Evolutionary conservation across 2,888 invertebrate genomes (phyloP).

Genomic region (Dastarcus helophoroides): DNA sequence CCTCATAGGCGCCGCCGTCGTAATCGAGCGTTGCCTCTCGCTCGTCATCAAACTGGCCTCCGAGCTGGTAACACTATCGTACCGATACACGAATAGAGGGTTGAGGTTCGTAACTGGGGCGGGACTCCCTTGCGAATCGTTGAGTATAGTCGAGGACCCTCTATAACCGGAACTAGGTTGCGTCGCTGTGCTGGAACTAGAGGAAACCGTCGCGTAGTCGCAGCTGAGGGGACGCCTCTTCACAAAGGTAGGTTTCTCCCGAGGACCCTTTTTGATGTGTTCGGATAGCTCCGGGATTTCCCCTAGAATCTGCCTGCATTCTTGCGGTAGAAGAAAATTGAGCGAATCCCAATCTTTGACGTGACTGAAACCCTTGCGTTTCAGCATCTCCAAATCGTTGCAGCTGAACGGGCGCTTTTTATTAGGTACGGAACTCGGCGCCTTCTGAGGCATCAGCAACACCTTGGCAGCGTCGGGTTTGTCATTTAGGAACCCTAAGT

Average conservation of each 20-base stretch:
- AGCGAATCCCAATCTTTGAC: slow-evolving; percentile 91
- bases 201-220: slow-evolving; percentile 47
- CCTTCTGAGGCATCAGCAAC: slow-evolving; percentile 57
- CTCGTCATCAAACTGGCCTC: slow-evolving; percentile 56
- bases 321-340: slow-evolving; percentile 74
- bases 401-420: slow-evolving; percentile 62
- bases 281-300: slow-evolving; percentile 69
- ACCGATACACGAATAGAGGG: slow-evolving; percentile 71
- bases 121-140: slow-evolving; percentile 62
- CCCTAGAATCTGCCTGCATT: slow-evolving; percentile 66
- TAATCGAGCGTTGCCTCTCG: slow-evolving; percentile 38
- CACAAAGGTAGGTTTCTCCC: slow-evolving; percentile 37
- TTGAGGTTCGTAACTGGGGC: slow-evolving; percentile 49
- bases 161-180: slow-evolving; percentile 80
- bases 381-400: slow-evolving; percentile 70
- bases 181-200: slow-evolving; percentile 60
- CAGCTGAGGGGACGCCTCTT: slow-evolving; percentile 47
- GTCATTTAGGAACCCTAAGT: slow-evolving; percentile 65
- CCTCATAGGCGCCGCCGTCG: slow-evolving; percentile 44
- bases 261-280: slow-evolving; percentile 39
- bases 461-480: slow-evolving; percentile 47
- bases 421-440: slow-evolving; percentile 35
- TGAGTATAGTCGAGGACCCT: slow-evolving; percentile 74
- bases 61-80: slow-evolving; percentile 64
- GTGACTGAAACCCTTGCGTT: slow-evolving; percentile 70